Evolutionary conservation across 2,113 vertebrate genomes (phyloP).

Genomic region (Gasterosteus aculeatus): DNA sequence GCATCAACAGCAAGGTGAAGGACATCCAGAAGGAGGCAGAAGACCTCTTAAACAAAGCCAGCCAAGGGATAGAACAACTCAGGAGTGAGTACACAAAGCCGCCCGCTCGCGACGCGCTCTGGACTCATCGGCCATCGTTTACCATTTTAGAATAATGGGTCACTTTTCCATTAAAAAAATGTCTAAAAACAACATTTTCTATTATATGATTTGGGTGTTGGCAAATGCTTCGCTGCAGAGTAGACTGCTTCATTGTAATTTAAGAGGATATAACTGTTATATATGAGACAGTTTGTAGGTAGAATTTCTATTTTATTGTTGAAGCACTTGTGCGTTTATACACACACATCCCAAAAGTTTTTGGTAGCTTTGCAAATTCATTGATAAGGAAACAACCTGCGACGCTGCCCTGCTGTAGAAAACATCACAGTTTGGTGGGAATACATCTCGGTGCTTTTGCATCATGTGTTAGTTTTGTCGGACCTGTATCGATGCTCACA

Average conservation of each 20-base stretch:
- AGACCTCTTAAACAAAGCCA: conserved; percentile 82
- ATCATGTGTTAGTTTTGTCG: no score
- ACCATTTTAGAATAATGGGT: neutral
- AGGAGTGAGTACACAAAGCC: conserved; percentile 74
- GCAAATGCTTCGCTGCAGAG: no score
- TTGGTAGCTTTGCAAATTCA: neutral
- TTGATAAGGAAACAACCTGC: no score
- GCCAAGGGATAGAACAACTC: conserved; percentile 76
- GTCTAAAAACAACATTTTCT: neutral
- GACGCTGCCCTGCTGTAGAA: no score
- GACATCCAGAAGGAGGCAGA: conserved; percentile 79
- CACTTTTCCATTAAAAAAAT: neutral
- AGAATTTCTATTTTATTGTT: neutral
- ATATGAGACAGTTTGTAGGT: neutral
- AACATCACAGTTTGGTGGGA: no score
- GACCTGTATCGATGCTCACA: neutral
- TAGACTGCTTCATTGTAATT: no score
- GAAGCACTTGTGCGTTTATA: neutral
- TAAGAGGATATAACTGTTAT: no score
- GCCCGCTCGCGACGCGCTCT: no score
- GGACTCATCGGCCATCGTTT: neutral
- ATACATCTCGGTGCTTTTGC: no score
- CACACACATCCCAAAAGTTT: neutral
- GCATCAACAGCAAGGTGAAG: conserved; percentile 67
- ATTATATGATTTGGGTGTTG: no score